Evolutionary conservation across 2,797 vertebrate genomes (phyloP), one percentile per base, ranked within the genome.

Genomic region (Scyliorhinus canicula): DNA sequence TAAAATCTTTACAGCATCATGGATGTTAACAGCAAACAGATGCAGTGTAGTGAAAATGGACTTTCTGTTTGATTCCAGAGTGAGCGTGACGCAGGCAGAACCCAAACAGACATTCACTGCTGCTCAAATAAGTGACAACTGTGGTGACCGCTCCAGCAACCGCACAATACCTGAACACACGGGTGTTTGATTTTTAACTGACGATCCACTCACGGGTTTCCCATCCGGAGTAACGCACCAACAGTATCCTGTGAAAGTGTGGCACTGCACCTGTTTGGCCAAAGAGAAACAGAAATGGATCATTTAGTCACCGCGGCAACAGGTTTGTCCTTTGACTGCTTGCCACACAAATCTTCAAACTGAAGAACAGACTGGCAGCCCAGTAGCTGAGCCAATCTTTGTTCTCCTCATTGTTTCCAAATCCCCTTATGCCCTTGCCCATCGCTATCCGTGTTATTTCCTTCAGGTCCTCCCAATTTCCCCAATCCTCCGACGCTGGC

Each of bases 111-210:
- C 50, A n/a, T n/a, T 11, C 77, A 95, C 12, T 44, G 7, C 31
- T 71, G 26, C 67, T 55, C 16, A 47, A 74, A 52, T 55, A n/a
- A 71, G 24, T 8, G 67, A n/a, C 4, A 40, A 4, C 35, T n/a
- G 28, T 11, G 24, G 63, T 28, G 21, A 94, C 74, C 28, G 7
- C 47, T 74, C 26, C 65, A 74, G 65, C 85, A 95, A 95, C 96
- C 95, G 95, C 96, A 97, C 96, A 97, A 97, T 99, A 99, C 99
- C 99, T 99, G 99, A 99, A 98, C 99, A 99, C 97, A 99, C 97
- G 96, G 99, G 99, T 96, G 98, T 99, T 98, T 98, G 98, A 98
- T 99, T 99, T 97, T 99, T 99, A 95, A 99, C 99, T 28, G 99
- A 99, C 96, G 99, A 99, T 96, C 99, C 99, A 55, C 99, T 99